Conservation (phyloP, 2,888 invertebrate species). For the Ectropis crepuscularia region DNA sequence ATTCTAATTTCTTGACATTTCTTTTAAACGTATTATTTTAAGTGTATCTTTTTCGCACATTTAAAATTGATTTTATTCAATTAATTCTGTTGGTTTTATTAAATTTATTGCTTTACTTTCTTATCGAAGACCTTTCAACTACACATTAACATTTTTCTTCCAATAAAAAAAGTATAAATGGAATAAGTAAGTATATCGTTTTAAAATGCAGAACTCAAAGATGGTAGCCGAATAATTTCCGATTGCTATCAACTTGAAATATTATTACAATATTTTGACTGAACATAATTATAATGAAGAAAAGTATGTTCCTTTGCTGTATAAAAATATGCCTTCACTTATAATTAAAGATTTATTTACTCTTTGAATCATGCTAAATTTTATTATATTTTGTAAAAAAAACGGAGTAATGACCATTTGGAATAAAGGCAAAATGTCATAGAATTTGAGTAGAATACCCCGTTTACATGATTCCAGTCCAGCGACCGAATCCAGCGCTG, state of each 20-base stretch:
- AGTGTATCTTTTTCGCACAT: neutral
- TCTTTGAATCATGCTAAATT: too few relatives aligned
- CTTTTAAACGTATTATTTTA: neutral
- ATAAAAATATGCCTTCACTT: too few relatives aligned
- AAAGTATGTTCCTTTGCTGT: slow-evolving; percentile 47
- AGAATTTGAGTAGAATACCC: too few relatives aligned
- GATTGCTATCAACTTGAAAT: slow-evolving; percentile 45
- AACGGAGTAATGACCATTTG: too few relatives aligned
- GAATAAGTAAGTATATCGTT: slow-evolving; percentile 40
- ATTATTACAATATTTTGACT: slow-evolving; percentile 42
- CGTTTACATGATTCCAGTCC: too few relatives aligned
- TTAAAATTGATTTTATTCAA: slow-evolving; percentile 34
- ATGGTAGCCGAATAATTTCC: slow-evolving; percentile 35
- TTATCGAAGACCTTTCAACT: slow-evolving; percentile 59
- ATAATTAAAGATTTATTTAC: too few relatives aligned
- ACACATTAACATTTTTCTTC: slow-evolving; percentile 61
- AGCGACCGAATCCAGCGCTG: too few relatives aligned
- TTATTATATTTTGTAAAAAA: too few relatives aligned
- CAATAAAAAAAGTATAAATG: slow-evolving; percentile 50
- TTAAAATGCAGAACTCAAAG: slow-evolving; percentile 41
- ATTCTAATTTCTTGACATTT: too few relatives aligned
- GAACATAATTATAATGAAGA: slow-evolving; percentile 46
- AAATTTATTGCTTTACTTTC: slow-evolving; percentile 49
- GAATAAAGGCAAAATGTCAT: too few relatives aligned
- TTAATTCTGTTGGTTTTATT: slow-evolving; percentile 26